Conservation (phyloP, 2,888 invertebrate genomes). For the Sepioteuthis lessoniana region DNA sequence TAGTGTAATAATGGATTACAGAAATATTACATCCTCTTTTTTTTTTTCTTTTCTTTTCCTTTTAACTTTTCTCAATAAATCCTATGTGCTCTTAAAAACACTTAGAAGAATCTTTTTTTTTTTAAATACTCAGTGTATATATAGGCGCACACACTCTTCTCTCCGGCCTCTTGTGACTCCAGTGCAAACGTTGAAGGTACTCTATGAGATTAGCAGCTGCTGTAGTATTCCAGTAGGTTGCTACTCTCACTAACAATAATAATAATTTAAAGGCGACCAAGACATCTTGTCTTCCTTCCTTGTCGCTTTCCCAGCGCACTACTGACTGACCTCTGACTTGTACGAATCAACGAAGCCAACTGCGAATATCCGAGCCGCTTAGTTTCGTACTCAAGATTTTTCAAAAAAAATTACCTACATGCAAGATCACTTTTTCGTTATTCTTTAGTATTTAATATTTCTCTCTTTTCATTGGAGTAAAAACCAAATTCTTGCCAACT, state of each 20-base stretch:
- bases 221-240: slow-evolving; percentile 3
- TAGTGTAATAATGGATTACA: no score
- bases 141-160: background rate
- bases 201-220: background rate
- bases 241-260: background rate
- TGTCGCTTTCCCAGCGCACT: background rate
- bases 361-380: background rate
- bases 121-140: background rate
- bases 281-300: background rate
- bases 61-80: background rate
- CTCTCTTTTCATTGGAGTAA: no score
- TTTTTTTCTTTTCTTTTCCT: background rate
- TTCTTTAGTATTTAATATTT: no score
- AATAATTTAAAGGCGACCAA: background rate
- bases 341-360: background rate
- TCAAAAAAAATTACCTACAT: background rate
- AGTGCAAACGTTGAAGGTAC: background rate
- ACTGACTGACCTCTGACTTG: slow-evolving; percentile 33
- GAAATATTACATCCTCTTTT: background rate
- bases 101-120: background rate
- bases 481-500: no score
- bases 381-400: background rate
- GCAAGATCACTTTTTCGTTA: no score
- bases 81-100: background rate
- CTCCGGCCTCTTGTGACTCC: background rate